Conservation (phyloP, 1,140 invertebrate species). For the Asbolus verrucosus region DNA sequence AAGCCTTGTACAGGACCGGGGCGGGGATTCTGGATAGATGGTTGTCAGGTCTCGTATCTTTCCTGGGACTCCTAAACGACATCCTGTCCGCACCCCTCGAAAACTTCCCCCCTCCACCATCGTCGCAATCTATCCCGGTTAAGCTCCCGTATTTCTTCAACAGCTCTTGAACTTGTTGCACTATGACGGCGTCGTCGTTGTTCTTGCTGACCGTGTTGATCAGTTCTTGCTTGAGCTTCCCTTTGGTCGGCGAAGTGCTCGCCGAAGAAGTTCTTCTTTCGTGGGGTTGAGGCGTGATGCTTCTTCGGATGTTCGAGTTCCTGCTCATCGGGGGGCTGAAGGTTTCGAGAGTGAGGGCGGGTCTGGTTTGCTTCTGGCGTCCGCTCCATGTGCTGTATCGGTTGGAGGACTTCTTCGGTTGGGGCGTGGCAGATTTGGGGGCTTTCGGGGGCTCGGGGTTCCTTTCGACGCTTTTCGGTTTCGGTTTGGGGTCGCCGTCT, state of each 20-base stretch:
- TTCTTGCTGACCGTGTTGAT: conserved; percentile 76
- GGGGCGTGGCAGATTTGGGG: too few relatives aligned
- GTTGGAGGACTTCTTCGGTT: conserved; percentile 23
- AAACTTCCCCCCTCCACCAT: conserved; percentile 53
- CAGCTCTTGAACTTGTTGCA: conserved; percentile 79
- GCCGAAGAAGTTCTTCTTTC: conserved; percentile 69
- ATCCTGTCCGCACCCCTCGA: conserved; percentile 61
- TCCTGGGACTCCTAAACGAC: conserved; percentile 67
- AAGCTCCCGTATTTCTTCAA: conserved; percentile 73
- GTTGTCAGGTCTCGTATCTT: conserved; percentile 68
- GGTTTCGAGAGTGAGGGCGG: conserved; percentile 75
- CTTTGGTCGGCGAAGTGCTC: conserved; percentile 74
- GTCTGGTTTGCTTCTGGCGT: conserved; percentile 68
- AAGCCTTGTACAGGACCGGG: conserved; percentile 63
- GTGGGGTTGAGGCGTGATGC: conserved; percentile 70
- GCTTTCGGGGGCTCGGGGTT: conserved; percentile 49
- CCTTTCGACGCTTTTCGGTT: conserved; percentile 52
- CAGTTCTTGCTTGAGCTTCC: conserved; percentile 78
- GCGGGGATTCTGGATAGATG: conserved; percentile 69
- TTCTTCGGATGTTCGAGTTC: conserved; percentile 73
- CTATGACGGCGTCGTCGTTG: conserved; percentile 75
- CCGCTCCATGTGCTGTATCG: conserved; percentile 79
- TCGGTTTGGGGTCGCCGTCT: conserved; percentile 63
- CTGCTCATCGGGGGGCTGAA: conserved; percentile 76
- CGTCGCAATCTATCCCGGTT: conserved; percentile 70